Evolutionary conservation across 2,888 invertebrate species (phyloP), one percentile per base, ranked within the genome.

Genomic region (Sepiola atlantica): DNA sequence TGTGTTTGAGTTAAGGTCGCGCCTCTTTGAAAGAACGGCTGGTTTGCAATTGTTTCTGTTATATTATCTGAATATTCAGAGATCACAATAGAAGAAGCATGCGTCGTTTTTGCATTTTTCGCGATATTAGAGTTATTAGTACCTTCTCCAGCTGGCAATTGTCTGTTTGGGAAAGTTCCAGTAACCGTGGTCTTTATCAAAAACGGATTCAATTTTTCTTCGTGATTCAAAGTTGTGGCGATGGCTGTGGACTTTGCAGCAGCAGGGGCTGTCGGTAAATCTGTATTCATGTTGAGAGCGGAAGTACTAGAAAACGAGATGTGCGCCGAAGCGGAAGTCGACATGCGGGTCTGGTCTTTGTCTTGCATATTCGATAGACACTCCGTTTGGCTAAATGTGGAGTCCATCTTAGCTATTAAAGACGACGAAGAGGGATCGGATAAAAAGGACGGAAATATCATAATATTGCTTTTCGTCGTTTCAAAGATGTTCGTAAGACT

Each of bases 371-470:
- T 18, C 16, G 77, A 77, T n/a, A 77, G n/a, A 32, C n/a, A 16
- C 16, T 18, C n/a, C 77, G 77, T 16, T n/a, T 77, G 77, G 16
- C n/a, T 77, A 16, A 77, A n/a, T n/a, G 77, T 16, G 32, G 77
- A 77, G 32, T 77, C 77, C n/a, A 77, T 4, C 77, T 77, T n/a
- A 12, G 32, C 32, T 32, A 77, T 77, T n/a, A 77, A 77, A n/a
- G 16, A 77, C 14, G 77, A 77, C n/a, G 77, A 77, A 32, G n/a
- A 32, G 14, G 14, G 77, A n/a, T 77, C 77, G 14, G 77, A 77
- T 16, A 77, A 77, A 77, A 77, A 32, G 77, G 77, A 77, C 77
- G 77, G 77, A 77, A 77, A 77, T n/a, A 77, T 77, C 77, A 77
- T 77, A n/a, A n/a, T 77, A 77, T 77, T 14, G 14, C 14, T 77